These are phyloP conservation scores for Trichogramma evanescens DNA, from an alignment of 2,888 invertebrate species.

Conservation along the genomic window DNA sequence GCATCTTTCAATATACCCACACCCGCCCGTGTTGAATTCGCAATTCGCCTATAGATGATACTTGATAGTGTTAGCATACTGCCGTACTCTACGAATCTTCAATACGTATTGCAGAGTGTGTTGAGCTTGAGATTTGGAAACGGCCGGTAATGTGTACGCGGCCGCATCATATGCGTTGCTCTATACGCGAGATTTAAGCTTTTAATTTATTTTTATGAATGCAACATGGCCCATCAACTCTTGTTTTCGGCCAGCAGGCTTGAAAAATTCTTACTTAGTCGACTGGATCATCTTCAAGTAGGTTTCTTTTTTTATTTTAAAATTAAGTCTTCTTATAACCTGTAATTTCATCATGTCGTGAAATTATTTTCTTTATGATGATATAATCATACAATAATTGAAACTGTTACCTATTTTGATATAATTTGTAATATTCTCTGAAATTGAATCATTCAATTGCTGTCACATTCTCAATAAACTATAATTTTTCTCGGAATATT, in stretches of 20 bases:
- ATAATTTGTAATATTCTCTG: background rate
- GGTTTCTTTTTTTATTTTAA: slow-evolving; percentile 17
- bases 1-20: too few species aligned
- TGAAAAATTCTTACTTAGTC: slow-evolving; percentile 50
- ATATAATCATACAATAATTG: slow-evolving; percentile 8
- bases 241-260: slow-evolving; percentile 54
- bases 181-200: background rate
- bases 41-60: too few species aligned
- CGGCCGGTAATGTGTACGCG: too few species aligned
- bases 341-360: slow-evolving; percentile 23
- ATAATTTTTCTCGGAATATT: background rate
- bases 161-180: too few species aligned
- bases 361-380: slow-evolving; percentile 10
- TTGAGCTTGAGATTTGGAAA: too few species aligned
- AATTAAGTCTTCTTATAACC: slow-evolving; percentile 31
- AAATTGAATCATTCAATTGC: background rate
- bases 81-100: too few species aligned
- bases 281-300: slow-evolving; percentile 45
- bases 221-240: slow-evolving; percentile 58
- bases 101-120: too few species aligned
- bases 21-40: too few species aligned
- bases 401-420: background rate
- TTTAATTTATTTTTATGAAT: slow-evolving; percentile 1
- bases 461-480: background rate
- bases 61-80: too few species aligned